Conservation (phyloP, 2,797 vertebrate genomes). For the Nasua narica region DNA sequence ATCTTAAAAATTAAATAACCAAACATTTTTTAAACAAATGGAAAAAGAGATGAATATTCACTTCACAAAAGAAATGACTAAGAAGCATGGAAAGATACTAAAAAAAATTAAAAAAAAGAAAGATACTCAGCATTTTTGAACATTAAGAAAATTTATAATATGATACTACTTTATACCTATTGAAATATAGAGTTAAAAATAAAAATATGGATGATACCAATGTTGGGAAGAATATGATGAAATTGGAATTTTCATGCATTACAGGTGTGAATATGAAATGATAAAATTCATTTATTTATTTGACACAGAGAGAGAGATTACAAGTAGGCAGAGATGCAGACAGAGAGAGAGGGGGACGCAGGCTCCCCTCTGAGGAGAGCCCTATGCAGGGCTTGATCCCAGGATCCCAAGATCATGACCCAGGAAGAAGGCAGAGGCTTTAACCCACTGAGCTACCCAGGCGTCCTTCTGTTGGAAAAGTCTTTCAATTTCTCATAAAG, state of each 20-base stretch:
- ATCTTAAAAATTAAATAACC: neutral
- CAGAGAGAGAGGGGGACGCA: too few species aligned
- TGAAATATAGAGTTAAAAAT: neutral
- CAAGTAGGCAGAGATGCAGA: too few species aligned
- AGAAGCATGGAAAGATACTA: neutral
- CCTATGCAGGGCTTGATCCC: too few species aligned
- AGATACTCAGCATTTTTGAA: neutral
- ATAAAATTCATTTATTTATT: neutral
- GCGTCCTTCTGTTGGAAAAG: too few species aligned
- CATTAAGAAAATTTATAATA: neutral
- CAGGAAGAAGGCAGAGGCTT: too few species aligned
- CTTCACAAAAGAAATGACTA: neutral
- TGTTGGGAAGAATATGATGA: neutral
- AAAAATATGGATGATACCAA: neutral
- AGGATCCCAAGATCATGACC: too few species aligned
- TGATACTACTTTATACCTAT: neutral
- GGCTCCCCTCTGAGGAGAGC: too few species aligned
- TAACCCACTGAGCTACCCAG: too few species aligned
- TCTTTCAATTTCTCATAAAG: neutral
- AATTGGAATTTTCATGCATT: neutral
- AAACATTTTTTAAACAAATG: neutral
- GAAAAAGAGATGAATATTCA: neutral
- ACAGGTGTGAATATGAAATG: neutral
- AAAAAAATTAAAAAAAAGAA: too few species aligned
- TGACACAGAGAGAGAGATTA: neutral